Conservation (phyloP, 2,888 invertebrate genomes). For the Spatulosminthurus flaviceps region DNA sequence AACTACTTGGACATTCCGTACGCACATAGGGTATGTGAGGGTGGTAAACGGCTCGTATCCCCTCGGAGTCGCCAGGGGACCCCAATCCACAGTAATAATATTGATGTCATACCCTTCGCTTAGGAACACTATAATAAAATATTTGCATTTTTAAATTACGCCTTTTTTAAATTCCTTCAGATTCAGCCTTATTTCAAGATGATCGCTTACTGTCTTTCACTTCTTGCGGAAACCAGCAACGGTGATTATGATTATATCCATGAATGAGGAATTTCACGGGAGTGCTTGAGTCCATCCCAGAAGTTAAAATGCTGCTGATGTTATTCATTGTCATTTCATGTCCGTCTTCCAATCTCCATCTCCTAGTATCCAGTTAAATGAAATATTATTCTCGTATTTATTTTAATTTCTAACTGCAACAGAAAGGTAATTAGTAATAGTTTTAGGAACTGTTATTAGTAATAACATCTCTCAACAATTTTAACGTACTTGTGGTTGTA, state of each 20-base stretch:
- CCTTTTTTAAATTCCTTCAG: background rate
- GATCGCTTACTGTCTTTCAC: conserved; percentile 38
- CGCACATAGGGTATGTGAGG: conserved; percentile 5
- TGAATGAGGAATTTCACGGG: conserved; percentile 37
- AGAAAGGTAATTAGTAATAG: no score
- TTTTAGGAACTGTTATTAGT: no score
- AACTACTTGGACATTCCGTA: conserved; percentile 30
- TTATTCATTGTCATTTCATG: conserved; percentile 20
- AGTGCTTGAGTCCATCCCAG: background rate
- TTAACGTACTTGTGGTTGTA: background rate
- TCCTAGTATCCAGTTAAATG: no score
- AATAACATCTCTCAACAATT: no score
- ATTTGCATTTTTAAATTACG: background rate
- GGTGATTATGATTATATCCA: conserved; percentile 39
- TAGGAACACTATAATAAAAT: conserved; percentile 16
- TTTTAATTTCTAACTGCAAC: no score
- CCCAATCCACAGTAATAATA: conserved; percentile 42
- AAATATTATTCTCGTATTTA: background rate
- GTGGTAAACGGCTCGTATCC: background rate
- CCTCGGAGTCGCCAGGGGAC: conserved; percentile 21
- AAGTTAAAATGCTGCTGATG: background rate
- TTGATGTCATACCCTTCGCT: background rate
- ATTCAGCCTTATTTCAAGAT: background rate
- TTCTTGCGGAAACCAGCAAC: conserved; percentile 47
- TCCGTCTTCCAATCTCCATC: background rate